Base-by-base conservation (phyloP, 2,888 invertebrate genomes). In the Acrobasis suavella region DNA sequence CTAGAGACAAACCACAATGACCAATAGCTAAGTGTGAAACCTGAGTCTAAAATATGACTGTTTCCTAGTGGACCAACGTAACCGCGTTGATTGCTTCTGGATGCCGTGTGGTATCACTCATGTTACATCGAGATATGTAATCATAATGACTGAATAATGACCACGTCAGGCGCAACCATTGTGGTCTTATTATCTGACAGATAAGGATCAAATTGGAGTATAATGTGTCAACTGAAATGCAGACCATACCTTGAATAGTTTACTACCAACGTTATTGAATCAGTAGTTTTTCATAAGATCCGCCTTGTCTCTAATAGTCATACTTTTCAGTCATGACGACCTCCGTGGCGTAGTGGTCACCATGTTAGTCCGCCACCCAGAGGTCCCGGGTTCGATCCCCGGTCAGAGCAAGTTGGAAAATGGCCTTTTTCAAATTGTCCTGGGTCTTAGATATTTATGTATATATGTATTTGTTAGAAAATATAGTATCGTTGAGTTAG, bases 81-180 rank as follows among this genome's bases (percentile, higher is more conserved):
- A 67, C 64, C 62, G 62, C 63, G 58, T 56, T 66, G 69, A 76
- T 78, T 75, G 65, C 74, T 74, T 75, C 71, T 75, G 67, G 72
- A 64, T 46, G 46, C 46, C 12, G 46, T 65, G 63, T 55, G 55
- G 54, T 50, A 63, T 56, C 50, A 50, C 52, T 63, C 58, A 55
- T 49, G 56, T 60, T 66, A 63, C 65, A 65, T 64, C 60, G 60
- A 38, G 61, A 64, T 62, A 22, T 60, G 17, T 32, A 50, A 62
- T 62, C 63, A 39, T 60, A 65, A 67, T 62, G 16, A 51, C 58
- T 38, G 58, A 38, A 58, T 60, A 37, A 58, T 51, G 50, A 51
- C 22, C 51, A 39, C 12, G 17, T 58, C 46, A 58, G 49, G 16
- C 59, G 32, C 59, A 60, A 51, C 59, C 59, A 50, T 17, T 50